Evolutionary conservation across 2,888 invertebrate species (phyloP).

Genomic region (Leucophenga montana): DNA sequence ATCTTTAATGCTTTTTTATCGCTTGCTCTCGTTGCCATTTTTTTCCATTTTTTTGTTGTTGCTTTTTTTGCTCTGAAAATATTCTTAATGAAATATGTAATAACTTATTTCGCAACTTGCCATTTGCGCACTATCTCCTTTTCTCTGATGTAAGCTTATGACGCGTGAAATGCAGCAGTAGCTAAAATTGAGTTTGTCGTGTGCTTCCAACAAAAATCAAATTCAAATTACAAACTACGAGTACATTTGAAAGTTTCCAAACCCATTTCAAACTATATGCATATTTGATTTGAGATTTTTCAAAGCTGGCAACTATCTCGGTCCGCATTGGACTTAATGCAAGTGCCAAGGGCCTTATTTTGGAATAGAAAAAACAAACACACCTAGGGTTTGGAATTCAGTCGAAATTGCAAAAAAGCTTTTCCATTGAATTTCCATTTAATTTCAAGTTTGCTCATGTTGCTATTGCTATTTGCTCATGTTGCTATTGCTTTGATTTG

Average conservation of each 20-base stretch:
- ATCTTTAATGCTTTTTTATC: slow-evolving; percentile 1
- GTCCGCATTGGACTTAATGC: background rate
- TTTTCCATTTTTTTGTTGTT: slow-evolving; percentile 4
- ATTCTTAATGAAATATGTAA: slow-evolving; percentile 26
- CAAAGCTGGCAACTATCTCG: too few species aligned
- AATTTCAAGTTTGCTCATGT: slow-evolving; percentile 16
- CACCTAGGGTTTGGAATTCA: background rate
- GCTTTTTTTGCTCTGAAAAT: slow-evolving; percentile 13
- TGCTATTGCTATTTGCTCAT: background rate
- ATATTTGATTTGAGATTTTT: background rate
- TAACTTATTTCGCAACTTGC: background rate
- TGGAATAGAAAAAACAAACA: background rate
- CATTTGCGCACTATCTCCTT: too few species aligned
- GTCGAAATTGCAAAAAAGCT: slow-evolving; percentile 3
- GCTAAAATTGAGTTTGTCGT: too few species aligned
- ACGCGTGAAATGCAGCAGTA: too few species aligned
- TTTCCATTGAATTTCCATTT: slow-evolving; percentile 23
- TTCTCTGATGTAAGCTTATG: too few species aligned
- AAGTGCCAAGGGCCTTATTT: background rate
- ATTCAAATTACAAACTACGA: too few species aligned
- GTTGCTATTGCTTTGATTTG: slow-evolving; percentile 4
- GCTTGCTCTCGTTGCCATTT: background rate
- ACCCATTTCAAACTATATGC: slow-evolving; percentile 12
- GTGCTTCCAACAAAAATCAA: too few species aligned
- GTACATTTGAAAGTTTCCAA: too few species aligned